Conservation (phyloP, 2,797 vertebrate species). For the Nyctibius grandis region DNA sequence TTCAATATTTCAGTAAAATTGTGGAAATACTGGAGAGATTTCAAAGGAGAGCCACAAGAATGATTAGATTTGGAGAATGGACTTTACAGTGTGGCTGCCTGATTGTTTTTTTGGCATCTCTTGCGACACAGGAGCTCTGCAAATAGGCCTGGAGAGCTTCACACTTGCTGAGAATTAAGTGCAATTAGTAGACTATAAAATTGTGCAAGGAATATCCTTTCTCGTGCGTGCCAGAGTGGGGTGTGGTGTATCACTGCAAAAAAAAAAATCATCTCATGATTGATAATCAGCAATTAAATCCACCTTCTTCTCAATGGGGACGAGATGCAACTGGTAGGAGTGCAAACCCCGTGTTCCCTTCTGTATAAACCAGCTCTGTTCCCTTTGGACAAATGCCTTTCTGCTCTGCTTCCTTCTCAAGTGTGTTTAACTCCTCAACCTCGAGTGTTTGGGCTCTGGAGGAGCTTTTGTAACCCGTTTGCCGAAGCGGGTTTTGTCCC, state of each 20-base stretch:
- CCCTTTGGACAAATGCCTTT: not conserved
- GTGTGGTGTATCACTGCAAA: not conserved
- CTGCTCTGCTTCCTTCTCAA: not conserved
- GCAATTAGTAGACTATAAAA: not conserved
- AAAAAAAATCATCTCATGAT: not conserved
- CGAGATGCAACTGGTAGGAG: accelerated
- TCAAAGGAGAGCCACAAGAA: not conserved
- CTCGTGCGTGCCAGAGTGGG: accelerated
- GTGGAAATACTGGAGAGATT: not conserved
- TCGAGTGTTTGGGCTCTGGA: not conserved
- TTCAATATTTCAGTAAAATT: not conserved
- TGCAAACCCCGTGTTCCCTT: accelerated
- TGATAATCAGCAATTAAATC: not conserved
- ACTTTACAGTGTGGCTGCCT: not conserved
- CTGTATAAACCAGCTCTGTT: not conserved
- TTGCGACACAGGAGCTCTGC: not conserved
- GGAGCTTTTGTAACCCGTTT: not conserved
- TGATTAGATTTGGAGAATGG: not conserved
- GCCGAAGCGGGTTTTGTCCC: not conserved
- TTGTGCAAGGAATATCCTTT: not conserved
- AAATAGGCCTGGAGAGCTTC: not conserved
- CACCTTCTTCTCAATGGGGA: not conserved
- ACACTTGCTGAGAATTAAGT: not conserved
- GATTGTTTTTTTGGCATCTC: not conserved
- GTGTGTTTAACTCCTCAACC: accelerated